Percentiles rank a stretch among this genome's conserved stretches.
Conservation (phyloP, 2,797 vertebrate species). For the Alauda arvensis region DNA sequence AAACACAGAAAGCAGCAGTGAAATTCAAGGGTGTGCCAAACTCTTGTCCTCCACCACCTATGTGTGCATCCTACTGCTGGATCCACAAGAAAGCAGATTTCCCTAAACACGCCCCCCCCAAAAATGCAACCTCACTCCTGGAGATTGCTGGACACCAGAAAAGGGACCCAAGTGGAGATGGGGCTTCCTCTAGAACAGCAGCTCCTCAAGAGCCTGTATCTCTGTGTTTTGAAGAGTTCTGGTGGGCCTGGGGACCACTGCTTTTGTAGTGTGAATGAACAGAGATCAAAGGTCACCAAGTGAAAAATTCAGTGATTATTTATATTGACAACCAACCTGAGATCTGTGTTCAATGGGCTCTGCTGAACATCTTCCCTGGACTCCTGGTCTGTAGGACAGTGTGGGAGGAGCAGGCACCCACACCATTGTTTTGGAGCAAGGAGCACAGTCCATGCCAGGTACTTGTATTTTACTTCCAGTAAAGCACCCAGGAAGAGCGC, state of each 20-base stretch:
- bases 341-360: accelerated
- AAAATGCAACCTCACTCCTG: background rate
- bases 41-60: background rate
- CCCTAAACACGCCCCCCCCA: background rate
- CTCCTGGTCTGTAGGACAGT: accelerated
- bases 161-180: background rate
- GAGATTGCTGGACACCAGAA: background rate
- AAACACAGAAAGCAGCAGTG: background rate
- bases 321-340: background rate
- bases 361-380: background rate
- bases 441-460: background rate
- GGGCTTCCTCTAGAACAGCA: background rate
- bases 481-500: background rate
- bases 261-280: background rate
- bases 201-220: background rate
- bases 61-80: accelerated
- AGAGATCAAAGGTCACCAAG: background rate
- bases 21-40: background rate
- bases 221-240: background rate
- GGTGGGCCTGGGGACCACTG: background rate
- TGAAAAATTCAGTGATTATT: background rate
- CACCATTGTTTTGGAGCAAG: background rate
- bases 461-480: accelerated
- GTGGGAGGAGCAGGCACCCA: background rate
- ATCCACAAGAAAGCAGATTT: background rate